Evolutionary conservation across 2,113 vertebrate species (phyloP).

Genomic region (Ursus arctos): DNA sequence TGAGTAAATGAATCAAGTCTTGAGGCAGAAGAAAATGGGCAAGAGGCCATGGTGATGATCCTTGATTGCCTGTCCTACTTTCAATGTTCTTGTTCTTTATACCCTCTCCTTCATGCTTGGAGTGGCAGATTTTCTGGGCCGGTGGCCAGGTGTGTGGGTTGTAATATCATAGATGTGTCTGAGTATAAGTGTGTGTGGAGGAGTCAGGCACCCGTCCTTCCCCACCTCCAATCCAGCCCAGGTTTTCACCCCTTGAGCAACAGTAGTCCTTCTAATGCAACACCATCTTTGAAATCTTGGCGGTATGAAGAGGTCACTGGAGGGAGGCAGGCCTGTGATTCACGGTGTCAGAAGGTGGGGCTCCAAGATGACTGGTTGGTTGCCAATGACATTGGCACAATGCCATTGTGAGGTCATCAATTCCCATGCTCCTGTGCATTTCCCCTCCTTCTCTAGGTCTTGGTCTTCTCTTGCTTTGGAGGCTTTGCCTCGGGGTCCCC

Average conservation of each 20-base stretch:
- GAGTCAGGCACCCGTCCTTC: neutral
- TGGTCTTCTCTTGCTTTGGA: neutral
- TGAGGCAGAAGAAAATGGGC: neutral
- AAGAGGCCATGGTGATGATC: neutral
- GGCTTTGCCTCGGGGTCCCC: neutral
- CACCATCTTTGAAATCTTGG: neutral
- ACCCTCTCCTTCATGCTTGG: neutral
- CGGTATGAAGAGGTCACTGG: neutral
- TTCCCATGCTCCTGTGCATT: neutral
- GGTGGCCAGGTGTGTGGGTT: neutral
- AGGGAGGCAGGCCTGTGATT: conserved; percentile 10
- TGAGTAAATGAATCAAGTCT: neutral
- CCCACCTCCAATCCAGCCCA: neutral
- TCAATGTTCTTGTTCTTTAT: neutral
- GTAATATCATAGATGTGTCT: neutral
- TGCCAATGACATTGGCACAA: neutral
- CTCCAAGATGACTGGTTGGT: neutral
- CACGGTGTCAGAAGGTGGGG: neutral
- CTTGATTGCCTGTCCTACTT: neutral
- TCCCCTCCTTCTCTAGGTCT: neutral
- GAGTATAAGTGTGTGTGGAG: neutral
- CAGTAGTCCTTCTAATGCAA: neutral
- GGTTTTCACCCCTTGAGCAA: neutral
- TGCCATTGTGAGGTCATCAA: neutral
- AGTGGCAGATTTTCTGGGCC: neutral